Conservation (phyloP, 37 sponge, comb jelly and placozoan species). For the Beroe forskalii region DNA sequence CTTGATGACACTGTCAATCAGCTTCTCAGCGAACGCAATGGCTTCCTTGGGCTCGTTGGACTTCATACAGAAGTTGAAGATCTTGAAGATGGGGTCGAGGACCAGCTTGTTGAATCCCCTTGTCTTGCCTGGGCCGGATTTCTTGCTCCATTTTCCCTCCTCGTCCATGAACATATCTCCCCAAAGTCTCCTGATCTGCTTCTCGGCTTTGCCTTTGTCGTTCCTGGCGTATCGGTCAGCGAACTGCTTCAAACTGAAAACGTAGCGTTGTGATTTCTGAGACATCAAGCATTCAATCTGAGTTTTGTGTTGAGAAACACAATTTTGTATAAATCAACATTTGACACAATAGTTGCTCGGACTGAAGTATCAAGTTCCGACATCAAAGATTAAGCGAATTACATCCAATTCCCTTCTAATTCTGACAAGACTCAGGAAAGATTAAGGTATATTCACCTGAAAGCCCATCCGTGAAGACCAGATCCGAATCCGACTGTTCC, state of each 20-base stretch:
- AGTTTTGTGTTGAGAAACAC: too few species aligned
- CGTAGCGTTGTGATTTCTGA: neutral
- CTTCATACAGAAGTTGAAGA: slow-evolving; percentile 65
- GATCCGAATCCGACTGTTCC: slow-evolving; percentile 99
- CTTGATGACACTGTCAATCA: neutral
- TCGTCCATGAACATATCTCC: slow-evolving; percentile 92
- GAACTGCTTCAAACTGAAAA: slow-evolving; percentile 86
- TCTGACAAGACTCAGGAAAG: too few species aligned
- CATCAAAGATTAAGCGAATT: too few species aligned
- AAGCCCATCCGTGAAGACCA: slow-evolving; percentile 98
- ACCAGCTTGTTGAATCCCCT: slow-evolving; percentile 95
- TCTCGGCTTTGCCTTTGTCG: slow-evolving; percentile 86
- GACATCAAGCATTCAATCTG: too few species aligned
- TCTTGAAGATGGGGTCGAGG: slow-evolving; percentile 98
- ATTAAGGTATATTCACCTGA: too few species aligned
- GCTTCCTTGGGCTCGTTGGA: slow-evolving; percentile 29
- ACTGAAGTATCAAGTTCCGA: too few species aligned
- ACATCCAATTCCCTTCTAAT: too few species aligned
- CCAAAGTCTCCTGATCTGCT: slow-evolving; percentile 96
- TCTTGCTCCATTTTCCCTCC: slow-evolving; percentile 91
- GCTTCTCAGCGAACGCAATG: slow-evolving; percentile 56
- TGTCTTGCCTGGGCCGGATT: slow-evolving; percentile 75
- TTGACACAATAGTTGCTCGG: too few species aligned
- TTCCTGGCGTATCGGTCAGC: slow-evolving; percentile 95
- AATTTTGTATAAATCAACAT: too few species aligned